phyloP scores from a whole-genome alignment of 64 coral and sea anemone species.

The Pachyseris speciosa region DNA sequence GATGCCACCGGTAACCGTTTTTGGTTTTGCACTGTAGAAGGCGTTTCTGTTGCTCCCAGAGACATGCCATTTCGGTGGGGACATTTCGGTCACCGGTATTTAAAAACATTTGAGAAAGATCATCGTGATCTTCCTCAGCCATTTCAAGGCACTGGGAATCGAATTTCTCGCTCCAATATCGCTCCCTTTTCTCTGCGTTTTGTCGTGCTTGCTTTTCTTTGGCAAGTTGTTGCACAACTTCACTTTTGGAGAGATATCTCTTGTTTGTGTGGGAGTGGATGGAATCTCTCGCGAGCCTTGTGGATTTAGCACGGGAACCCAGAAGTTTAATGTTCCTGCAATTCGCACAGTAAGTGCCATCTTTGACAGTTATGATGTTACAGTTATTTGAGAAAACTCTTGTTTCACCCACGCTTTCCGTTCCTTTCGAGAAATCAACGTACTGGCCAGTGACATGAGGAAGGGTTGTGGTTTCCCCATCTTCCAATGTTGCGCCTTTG shows the following conservation, averaged over 20 bases:
- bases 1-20: neutral
- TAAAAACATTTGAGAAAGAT: neutral
- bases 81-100: neutral
- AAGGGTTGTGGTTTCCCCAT: no score
- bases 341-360: neutral
- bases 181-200: constrained; percentile 22
- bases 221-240: neutral
- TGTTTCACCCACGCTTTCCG: no score
- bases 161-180: constrained; percentile 51
- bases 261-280: constrained; percentile 2
- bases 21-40: neutral
- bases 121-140: neutral
- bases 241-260: constrained; percentile 14
- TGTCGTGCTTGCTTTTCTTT: neutral
- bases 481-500: no score
- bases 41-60: neutral
- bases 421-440: no score
- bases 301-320: no score
- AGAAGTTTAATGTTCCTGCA: neutral
- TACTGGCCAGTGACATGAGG: no score
- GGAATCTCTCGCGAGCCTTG: no score
- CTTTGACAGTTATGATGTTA: no score
- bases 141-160: neutral
- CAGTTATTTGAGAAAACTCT: no score
- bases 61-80: neutral